Evolutionary conservation across 2,797 vertebrate species (phyloP).

Genomic region (Coluber constrictor): DNA sequence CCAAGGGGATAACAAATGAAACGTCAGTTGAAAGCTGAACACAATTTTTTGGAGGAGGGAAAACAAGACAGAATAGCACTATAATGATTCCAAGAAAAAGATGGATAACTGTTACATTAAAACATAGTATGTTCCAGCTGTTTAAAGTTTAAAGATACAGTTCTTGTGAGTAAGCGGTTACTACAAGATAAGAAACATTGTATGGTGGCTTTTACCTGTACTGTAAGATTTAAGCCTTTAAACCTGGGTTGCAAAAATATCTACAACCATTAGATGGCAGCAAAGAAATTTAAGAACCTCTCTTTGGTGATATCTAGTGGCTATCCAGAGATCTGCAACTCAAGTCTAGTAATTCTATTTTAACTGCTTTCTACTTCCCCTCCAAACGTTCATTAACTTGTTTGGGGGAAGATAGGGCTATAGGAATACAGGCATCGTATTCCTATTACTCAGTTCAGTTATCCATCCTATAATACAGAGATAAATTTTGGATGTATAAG

Average conservation of each 20-base stretch:
- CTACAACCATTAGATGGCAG: not conserved
- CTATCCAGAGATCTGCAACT: not conserved
- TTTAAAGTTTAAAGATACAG: not conserved
- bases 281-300: not conserved
- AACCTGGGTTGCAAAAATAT: not conserved
- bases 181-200: not conserved
- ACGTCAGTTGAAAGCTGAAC: not conserved
- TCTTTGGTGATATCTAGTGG: not conserved
- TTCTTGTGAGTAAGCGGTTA: not conserved
- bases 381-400: not conserved
- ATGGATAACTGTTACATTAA: not conserved
- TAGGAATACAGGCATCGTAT: not conserved
- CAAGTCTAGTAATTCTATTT: not conserved
- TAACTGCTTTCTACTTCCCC: not conserved
- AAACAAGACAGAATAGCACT: not conserved
- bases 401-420: not conserved
- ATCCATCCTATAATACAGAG: not conserved
- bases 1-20: not conserved
- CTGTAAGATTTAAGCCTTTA: not conserved
- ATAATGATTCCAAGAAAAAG: not conserved
- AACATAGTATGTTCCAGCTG: not conserved
- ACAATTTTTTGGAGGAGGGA: not conserved
- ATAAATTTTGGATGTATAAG: not conserved
- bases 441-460: not conserved
- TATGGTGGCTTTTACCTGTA: not conserved